These are phyloP conservation scores for Ennomos erosarius DNA, from an alignment of 2,888 invertebrate genomes.

Conservation along the genomic window DNA sequence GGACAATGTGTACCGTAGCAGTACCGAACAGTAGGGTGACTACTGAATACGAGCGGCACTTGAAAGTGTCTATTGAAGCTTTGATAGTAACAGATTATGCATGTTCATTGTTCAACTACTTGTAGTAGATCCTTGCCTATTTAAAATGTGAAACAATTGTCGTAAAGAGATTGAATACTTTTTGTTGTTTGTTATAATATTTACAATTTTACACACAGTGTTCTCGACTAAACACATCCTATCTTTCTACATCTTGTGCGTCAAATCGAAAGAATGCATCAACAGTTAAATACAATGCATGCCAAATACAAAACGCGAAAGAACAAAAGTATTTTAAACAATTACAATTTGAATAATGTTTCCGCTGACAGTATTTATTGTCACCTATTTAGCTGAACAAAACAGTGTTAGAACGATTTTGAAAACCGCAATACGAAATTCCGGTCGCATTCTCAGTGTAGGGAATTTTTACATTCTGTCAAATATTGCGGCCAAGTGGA, in stretches of 20 bases:
- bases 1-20: constrained; percentile 30
- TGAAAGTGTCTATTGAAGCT: constrained; percentile 17
- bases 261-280: constrained; percentile 20
- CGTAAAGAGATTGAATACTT: neutral
- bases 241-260: constrained; percentile 7
- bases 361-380: constrained; percentile 33
- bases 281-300: constrained; percentile 16
- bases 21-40: constrained; percentile 29
- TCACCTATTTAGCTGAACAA: constrained; percentile 35
- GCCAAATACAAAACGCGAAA: constrained; percentile 1
- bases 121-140: too few relatives aligned
- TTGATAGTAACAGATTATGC: neutral
- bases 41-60: constrained; percentile 39
- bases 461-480: constrained; percentile 34
- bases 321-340: constrained; percentile 27
- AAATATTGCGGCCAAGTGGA: constrained; percentile 26
- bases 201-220: too few relatives aligned
- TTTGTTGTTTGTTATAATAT: neutral
- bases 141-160: too few relatives aligned
- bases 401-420: constrained; percentile 32
- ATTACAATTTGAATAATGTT: constrained; percentile 31
- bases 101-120: too few relatives aligned
- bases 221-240: too few relatives aligned
- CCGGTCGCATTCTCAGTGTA: constrained; percentile 24
- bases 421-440: constrained; percentile 33